Evolutionary conservation across 2,888 invertebrate species (phyloP).

Genomic region (Ochropleura leucogaster): DNA sequence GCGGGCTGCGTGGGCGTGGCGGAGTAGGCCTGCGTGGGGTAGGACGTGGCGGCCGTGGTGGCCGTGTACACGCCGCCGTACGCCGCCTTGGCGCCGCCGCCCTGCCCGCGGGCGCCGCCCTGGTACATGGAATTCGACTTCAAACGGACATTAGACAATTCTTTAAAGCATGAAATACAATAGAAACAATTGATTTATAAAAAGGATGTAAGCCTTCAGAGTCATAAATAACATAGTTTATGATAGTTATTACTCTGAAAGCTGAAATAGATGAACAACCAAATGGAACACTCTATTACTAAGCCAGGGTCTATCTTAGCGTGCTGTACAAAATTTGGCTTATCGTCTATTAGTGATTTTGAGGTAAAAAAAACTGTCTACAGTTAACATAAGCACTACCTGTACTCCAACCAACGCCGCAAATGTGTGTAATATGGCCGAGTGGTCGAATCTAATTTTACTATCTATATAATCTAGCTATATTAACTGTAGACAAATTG

Average conservation of each 20-base stretch:
- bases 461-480: not conserved
- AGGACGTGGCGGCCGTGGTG: constrained; percentile 86
- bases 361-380: not conserved
- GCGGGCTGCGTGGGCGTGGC: constrained; percentile 90
- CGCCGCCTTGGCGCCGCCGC: constrained; percentile 91
- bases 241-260: not conserved
- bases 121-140: constrained; percentile 62
- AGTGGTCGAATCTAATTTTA: not conserved
- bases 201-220: not conserved
- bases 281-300: not conserved
- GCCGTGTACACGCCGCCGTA: constrained; percentile 92
- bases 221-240: not conserved
- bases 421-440: not conserved
- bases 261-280: not conserved
- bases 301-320: not conserved
- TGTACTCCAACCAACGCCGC: not conserved
- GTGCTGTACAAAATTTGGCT: not conserved
- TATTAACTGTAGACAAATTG: not conserved
- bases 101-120: constrained; percentile 88
- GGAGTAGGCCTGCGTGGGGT: constrained; percentile 88
- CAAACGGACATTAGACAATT: constrained; percentile 41
- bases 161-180: constrained; percentile 3
- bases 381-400: not conserved
- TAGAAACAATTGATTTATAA: not conserved
- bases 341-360: not conserved